Evolutionary conservation across 2,113 vertebrate species (phyloP).

Genomic region (Micromys minutus): DNA sequence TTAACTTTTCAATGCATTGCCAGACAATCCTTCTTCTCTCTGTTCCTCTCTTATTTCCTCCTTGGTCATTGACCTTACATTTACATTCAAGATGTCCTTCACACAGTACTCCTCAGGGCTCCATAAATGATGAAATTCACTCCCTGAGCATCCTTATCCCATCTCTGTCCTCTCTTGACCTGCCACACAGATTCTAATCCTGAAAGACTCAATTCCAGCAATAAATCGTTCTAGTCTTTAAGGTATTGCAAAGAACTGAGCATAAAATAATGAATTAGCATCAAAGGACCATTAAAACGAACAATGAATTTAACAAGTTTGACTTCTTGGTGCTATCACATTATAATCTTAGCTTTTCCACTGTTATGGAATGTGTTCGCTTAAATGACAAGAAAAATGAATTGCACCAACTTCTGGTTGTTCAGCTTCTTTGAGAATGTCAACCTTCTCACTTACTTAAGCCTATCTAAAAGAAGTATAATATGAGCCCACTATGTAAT

Average conservation of each 20-base stretch:
- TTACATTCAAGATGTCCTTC: too few species aligned
- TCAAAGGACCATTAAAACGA: neutral
- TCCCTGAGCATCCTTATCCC: neutral
- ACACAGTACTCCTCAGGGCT: neutral
- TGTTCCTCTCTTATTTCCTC: neutral
- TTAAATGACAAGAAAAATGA: conserved; percentile 10
- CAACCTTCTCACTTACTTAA: neutral
- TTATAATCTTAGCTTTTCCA: neutral
- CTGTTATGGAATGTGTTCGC: neutral
- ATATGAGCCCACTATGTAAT: neutral
- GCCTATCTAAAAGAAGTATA: neutral
- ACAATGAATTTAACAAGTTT: neutral
- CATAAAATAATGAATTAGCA: neutral
- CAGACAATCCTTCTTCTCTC: neutral
- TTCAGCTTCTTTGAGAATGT: conserved; percentile 27
- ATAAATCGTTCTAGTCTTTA: neutral
- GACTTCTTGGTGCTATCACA: neutral
- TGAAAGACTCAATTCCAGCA: neutral
- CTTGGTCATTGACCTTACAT: neutral
- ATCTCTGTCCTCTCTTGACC: neutral
- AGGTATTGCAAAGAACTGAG: neutral
- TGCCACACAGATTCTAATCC: neutral
- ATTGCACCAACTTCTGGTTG: neutral
- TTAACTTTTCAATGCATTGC: neutral
- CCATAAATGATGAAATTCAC: neutral